phyloP scores from a whole-genome alignment of 2,797 vertebrate species.

The Cyprinodon diabolis region DNA sequence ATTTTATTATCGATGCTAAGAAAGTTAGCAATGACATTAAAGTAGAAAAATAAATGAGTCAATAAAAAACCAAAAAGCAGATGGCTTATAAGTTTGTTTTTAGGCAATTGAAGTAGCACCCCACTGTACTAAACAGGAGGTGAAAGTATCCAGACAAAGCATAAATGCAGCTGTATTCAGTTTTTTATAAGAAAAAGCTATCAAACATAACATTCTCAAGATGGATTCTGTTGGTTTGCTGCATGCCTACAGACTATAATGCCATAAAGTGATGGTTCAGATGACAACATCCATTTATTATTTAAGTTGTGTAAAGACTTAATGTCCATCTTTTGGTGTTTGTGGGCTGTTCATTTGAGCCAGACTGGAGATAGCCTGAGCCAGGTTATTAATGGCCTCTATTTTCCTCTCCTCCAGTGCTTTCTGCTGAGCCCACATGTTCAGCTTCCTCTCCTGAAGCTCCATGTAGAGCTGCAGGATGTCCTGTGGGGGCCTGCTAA shows the following conservation, averaged over 20 bases:
- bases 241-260: background rate
- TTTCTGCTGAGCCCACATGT: conserved; percentile 86
- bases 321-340: conserved; percentile 52
- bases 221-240: background rate
- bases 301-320: background rate
- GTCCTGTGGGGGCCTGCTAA: conserved; percentile 75
- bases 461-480: conserved; percentile 84
- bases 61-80: background rate
- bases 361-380: conserved; percentile 80
- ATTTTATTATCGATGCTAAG: background rate
- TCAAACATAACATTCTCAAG: background rate
- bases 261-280: background rate
- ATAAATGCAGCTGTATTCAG: background rate
- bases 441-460: conserved; percentile 84
- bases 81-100: too few relatives aligned
- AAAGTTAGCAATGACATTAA: background rate
- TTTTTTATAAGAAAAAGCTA: background rate
- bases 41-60: background rate
- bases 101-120: background rate
- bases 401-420: conserved; percentile 84
- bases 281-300: background rate
- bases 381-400: conserved; percentile 84
- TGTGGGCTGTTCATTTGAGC: conserved; percentile 66
- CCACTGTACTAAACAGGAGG: too few relatives aligned
- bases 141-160: background rate